Evolutionary conservation across 1,140 invertebrate species (phyloP), one percentile per base, ranked within the genome.

Genomic region (Drosophila bocqueti): DNA sequence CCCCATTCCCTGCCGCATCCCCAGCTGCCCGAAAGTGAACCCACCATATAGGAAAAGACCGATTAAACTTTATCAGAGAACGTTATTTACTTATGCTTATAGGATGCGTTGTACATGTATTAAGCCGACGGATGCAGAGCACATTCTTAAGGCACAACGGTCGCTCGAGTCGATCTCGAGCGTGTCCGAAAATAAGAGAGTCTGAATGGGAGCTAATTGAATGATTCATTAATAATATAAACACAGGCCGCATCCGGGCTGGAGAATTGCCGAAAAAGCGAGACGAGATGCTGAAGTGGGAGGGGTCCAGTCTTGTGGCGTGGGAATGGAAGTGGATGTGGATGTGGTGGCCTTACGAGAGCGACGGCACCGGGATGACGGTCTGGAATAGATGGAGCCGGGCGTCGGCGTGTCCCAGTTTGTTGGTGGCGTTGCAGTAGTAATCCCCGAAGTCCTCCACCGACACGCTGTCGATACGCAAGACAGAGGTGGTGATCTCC

Each of bases 391-490:
- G 93, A 91, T 96, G 95, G 3, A 97, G 95, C 59, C 92, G 93
- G 3, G 95, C 95, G 86, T 96, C 95, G 73, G 91, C 86, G 34
- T 93, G 94, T 24, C 97, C 97, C 9, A 97, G 92, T 92, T 97
- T 97, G 79, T 97, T 97, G 21, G 94, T 94, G 18, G 97, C 97
- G 68, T 94, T 95, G 89, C 97, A 97, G 2, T 94, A 93, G 80
- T 97, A 97, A 54, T 95, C 93, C 3, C 97, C 96, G 80, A 96
- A 97, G 80, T 97, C 96, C 46, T 94, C 93, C 76, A 96, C 97
- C 82, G 97, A 96, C 64, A 97, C 96, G 9, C 96, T 96, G 26
- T 96, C 96, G 0, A 97, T 95, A 60, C 96, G 94, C 54, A 97
- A 92, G 1, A 96, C 97, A 2, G 96, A 96, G 58, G 96, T 96